Evolutionary conservation across 2,797 vertebrate species (phyloP).

Genomic region (Chrysocyon brachyurus): DNA sequence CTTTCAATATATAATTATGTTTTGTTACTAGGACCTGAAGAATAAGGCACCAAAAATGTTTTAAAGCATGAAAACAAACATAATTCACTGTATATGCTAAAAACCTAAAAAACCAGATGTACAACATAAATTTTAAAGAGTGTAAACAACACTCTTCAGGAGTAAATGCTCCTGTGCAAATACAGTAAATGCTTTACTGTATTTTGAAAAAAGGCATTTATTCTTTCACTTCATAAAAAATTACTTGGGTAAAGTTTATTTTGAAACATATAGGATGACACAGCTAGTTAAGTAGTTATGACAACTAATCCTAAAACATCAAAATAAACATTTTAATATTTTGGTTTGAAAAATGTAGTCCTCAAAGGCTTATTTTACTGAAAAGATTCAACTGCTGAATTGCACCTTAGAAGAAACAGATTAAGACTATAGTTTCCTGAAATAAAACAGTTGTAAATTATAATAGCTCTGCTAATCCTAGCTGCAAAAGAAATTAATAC

Average conservation of each 20-base stretch:
- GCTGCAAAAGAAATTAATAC: conserved; percentile 29
- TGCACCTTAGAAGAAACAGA: conserved; percentile 24
- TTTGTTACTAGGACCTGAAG: conserved; percentile 7
- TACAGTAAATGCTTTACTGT: background rate
- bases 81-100: conserved; percentile 20
- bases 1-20: conserved; percentile 32
- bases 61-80: conserved; percentile 63
- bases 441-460: conserved; percentile 28
- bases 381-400: conserved; percentile 50
- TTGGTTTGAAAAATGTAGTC: conserved; percentile 43
- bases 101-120: conserved; percentile 6
- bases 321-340: conserved; percentile 65
- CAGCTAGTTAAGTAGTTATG: conserved; percentile 5
- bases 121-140: conserved; percentile 49
- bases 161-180: conserved; percentile 22
- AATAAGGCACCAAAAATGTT: conserved; percentile 55
- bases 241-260: conserved; percentile 31
- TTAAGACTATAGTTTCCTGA: background rate
- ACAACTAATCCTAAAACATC: conserved; percentile 41
- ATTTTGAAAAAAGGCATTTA: background rate
- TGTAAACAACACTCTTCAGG: background rate
- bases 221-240: conserved; percentile 45
- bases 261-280: conserved; percentile 23
- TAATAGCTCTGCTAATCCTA: background rate
- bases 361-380: conserved; percentile 57